phyloP scores from a whole-genome alignment of 1,140 invertebrate genomes.

The Rhagoletis pomonella region DNA sequence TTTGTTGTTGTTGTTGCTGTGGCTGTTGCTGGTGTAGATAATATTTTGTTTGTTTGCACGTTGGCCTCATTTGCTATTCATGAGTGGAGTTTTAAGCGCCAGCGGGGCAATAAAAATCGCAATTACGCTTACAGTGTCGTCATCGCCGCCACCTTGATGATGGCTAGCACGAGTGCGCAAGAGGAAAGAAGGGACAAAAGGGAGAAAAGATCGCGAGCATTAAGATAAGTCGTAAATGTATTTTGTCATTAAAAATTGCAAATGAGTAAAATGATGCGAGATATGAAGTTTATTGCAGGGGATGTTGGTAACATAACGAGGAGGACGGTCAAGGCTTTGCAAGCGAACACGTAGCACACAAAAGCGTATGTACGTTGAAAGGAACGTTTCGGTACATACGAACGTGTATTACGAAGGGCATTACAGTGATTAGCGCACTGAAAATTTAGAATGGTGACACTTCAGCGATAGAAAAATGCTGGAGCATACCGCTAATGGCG shows the following conservation, averaged over 20 bases:
- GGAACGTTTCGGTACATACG: neutral
- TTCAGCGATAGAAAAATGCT: neutral
- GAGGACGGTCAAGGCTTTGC: neutral
- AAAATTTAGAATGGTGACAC: constrained; percentile 2
- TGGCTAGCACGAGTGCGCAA: too few relatives aligned
- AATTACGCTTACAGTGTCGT: neutral
- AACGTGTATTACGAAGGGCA: neutral
- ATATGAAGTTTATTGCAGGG: neutral
- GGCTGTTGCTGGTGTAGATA: neutral
- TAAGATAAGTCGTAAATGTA: constrained; percentile 50
- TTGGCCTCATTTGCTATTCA: constrained; percentile 52
- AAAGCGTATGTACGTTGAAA: neutral
- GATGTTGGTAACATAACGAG: neutral
- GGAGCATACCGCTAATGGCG: too few relatives aligned
- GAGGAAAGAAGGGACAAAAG: neutral
- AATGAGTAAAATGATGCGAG: constrained; percentile 17
- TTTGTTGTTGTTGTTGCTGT: neutral
- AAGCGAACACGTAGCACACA: neutral
- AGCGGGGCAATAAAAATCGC: constrained; percentile 14
- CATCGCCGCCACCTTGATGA: neutral
- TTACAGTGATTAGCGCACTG: neutral
- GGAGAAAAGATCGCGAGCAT: neutral
- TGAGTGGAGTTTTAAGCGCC: constrained; percentile 44
- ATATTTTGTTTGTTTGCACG: neutral
- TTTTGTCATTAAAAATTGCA: constrained; percentile 43